Conservation (phyloP, 2,888 invertebrate species). For the Acanthosepion pharaonis region DNA sequence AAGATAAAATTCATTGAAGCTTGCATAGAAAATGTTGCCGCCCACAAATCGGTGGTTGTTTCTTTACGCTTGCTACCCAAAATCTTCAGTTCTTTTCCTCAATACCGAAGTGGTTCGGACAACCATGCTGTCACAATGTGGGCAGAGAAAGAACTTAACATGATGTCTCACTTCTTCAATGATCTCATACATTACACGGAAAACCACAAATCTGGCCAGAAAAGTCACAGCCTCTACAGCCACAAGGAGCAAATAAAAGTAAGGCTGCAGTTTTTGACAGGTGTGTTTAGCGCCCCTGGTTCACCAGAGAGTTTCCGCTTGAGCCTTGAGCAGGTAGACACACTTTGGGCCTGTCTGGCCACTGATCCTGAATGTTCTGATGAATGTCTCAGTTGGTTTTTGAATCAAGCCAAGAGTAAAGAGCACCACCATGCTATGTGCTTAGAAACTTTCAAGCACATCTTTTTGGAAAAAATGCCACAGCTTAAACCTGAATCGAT, state of each 20-base stretch:
- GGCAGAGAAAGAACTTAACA: conserved; percentile 92
- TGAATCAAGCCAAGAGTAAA: conserved; percentile 89
- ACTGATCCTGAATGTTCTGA: conserved; percentile 89
- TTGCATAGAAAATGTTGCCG: conserved; percentile 89
- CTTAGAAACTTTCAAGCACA: conserved; percentile 87
- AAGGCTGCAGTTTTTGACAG: conserved; percentile 90
- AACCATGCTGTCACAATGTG: conserved; percentile 83
- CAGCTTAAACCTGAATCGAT: conserved; percentile 90
- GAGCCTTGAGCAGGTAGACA: conserved; percentile 88
- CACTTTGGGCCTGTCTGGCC: conserved; percentile 92
- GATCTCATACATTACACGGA: conserved; percentile 84
- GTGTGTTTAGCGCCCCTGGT: conserved; percentile 90
- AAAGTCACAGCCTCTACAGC: conserved; percentile 57
- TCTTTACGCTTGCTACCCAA: conserved; percentile 91
- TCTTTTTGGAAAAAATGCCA: conserved; percentile 91
- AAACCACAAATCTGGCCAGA: conserved; percentile 43
- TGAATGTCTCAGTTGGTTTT: conserved; percentile 93
- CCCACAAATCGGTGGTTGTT: conserved; percentile 91
- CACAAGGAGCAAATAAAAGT: conserved; percentile 88
- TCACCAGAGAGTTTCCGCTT: conserved; percentile 88
- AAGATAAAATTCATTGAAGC: conserved; percentile 96
- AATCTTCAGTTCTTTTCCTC: conserved; percentile 90
- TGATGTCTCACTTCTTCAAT: conserved; percentile 94
- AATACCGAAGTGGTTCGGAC: conserved; percentile 86
- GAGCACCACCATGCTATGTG: conserved; percentile 90